Conservation (phyloP, 2,888 invertebrate genomes). For the Diloba caeruleocephala region DNA sequence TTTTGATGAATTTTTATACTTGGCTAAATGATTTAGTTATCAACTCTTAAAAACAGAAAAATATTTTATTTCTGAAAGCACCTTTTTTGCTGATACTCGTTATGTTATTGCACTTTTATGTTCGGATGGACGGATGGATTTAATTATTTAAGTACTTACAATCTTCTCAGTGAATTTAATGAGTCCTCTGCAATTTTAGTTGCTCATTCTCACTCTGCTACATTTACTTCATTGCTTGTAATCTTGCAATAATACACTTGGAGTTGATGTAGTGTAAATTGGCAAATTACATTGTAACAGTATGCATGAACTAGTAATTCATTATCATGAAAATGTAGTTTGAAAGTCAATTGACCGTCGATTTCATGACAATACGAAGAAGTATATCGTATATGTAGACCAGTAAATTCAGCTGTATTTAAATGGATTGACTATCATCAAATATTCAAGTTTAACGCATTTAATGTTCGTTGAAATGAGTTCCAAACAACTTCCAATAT, state of each 20-base stretch:
- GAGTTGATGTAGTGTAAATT: slow-evolving; percentile 22
- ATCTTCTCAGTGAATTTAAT: slow-evolving; percentile 10
- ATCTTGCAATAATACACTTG: slow-evolving; percentile 4
- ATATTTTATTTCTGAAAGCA: neutral
- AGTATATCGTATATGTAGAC: too few relatives aligned
- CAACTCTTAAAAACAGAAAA: too few relatives aligned
- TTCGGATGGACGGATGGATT: slow-evolving; percentile 5
- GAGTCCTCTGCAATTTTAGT: slow-evolving; percentile 4
- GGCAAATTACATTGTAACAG: slow-evolving; percentile 9
- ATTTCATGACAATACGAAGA: slow-evolving; percentile 10
- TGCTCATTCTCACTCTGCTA: slow-evolving; percentile 4
- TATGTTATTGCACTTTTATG: neutral
- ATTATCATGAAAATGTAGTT: slow-evolving; percentile 23
- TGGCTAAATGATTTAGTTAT: too few relatives aligned
- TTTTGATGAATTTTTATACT: too few relatives aligned
- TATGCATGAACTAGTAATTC: slow-evolving; percentile 1
- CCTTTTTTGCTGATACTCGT: neutral
- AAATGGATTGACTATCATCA: neutral
- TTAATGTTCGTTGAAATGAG: slow-evolving; percentile 1
- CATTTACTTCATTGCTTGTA: slow-evolving; percentile 2
- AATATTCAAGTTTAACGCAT: slow-evolving; percentile 2
- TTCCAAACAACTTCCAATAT: slow-evolving; percentile 28
- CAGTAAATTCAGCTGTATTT: too few relatives aligned
- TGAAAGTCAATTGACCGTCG: slow-evolving; percentile 16
- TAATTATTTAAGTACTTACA: too few relatives aligned